A percentile compares a stretch with the other conserved stretches of the same genome.
phyloP scores from a whole-genome alignment of 2,797 vertebrate species.

The Dromococcyx pavoninus region DNA sequence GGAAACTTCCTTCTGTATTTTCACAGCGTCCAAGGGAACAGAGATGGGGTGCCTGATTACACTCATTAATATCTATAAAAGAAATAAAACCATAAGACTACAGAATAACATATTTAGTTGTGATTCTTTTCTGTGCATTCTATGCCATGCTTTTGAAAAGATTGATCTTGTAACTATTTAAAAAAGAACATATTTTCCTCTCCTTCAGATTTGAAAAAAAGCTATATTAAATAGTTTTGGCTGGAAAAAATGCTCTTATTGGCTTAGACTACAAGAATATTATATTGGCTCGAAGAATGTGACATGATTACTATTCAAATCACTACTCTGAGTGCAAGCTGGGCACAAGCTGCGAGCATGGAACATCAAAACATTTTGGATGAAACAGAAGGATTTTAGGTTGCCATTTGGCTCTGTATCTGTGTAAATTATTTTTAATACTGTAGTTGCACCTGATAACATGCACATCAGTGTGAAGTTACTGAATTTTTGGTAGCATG shows the following conservation, averaged over 20 bases:
- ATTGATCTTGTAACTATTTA: neutral
- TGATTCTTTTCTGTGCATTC: neutral
- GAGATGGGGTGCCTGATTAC: slow-evolving; percentile 75
- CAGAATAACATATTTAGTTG: neutral
- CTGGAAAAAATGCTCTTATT: neutral
- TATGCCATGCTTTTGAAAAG: neutral
- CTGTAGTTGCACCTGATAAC: neutral
- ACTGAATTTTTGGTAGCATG: neutral
- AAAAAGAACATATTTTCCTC: neutral
- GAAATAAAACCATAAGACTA: neutral
- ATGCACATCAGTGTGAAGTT: accelerated
- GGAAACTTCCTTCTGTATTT: slow-evolving; percentile 89
- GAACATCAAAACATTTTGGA: neutral
- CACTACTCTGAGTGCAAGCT: neutral
- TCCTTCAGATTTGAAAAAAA: neutral
- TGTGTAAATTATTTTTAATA: neutral
- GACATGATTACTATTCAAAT: neutral
- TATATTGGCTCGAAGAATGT: neutral
- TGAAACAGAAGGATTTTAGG: neutral
- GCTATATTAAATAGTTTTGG: neutral
- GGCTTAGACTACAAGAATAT: neutral
- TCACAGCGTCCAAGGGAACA: slow-evolving; percentile 86
- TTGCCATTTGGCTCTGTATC: neutral
- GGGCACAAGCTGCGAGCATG: neutral
- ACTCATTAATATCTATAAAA: slow-evolving; percentile 88